Conservation (phyloP, 92 coral and sea anemone genomes). For the Epizoanthus stellaris region DNA sequence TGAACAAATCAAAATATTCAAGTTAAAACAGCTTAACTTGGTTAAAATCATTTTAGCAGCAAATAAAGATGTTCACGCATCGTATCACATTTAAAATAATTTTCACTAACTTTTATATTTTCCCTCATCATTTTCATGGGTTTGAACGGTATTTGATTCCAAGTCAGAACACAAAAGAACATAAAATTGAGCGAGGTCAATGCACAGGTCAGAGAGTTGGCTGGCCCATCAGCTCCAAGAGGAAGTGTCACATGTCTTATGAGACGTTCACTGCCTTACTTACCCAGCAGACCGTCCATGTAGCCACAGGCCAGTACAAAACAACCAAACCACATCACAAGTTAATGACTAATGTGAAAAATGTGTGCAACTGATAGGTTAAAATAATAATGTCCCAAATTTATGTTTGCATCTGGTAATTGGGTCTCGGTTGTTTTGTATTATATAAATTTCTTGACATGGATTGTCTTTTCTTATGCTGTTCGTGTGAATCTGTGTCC, state of each 20-base stretch:
- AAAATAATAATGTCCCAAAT: neutral
- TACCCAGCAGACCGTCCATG: constrained; percentile 55
- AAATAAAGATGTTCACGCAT: too few relatives aligned
- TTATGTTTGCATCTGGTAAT: neutral
- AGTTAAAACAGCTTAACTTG: too few relatives aligned
- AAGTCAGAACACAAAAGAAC: neutral
- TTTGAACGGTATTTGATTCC: neutral
- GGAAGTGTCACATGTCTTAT: constrained; percentile 88
- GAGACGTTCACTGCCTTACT: constrained; percentile 39
- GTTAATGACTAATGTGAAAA: neutral
- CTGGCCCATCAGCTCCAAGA: constrained; percentile 65
- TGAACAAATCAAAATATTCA: too few relatives aligned
- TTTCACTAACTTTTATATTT: too few relatives aligned
- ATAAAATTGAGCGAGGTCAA: neutral
- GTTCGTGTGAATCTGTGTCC: constrained; percentile 25
- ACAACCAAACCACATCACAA: constrained; percentile 46
- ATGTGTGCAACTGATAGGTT: constrained; percentile 2
- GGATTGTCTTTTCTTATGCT: constrained; percentile 22
- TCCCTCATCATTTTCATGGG: too few relatives aligned
- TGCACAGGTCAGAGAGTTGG: constrained; percentile 12
- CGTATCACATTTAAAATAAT: too few relatives aligned
- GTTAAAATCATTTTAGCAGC: too few relatives aligned
- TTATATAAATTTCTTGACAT: constrained; percentile 1
- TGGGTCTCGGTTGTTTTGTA: constrained; percentile 42
- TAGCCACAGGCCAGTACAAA: constrained; percentile 33